phyloP scores from a whole-genome alignment of 2,113 vertebrate genomes.

The Gallinago paraguaiae region DNA sequence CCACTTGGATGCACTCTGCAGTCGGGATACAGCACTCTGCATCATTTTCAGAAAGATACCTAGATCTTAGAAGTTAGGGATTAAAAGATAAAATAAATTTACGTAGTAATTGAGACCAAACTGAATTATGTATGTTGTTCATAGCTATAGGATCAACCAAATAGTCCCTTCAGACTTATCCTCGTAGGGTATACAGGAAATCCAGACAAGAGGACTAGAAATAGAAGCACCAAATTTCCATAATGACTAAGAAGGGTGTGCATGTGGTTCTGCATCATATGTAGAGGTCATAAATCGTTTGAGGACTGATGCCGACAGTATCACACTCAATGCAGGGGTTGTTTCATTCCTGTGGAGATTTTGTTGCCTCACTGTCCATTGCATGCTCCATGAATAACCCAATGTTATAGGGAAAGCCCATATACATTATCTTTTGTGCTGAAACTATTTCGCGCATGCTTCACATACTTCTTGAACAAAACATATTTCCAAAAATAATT shows the following conservation, averaged over 20 bases:
- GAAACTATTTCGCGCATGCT: not conserved
- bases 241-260: not conserved
- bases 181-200: not conserved
- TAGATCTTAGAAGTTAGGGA: not conserved
- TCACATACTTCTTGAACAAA: not conserved
- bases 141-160: not conserved
- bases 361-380: not conserved
- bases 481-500: not conserved
- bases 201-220: not conserved
- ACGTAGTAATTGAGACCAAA: rapidly evolving
- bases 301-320: not conserved
- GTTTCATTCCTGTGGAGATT: not conserved
- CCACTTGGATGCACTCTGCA: rapidly evolving
- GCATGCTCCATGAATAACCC: not conserved
- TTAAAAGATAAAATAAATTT: not conserved
- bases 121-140: not conserved
- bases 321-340: not conserved
- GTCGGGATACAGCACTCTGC: rapidly evolving
- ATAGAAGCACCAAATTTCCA: not conserved
- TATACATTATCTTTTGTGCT: not conserved
- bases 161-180: not conserved
- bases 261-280: not conserved
- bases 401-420: not conserved
- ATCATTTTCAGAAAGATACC: not conserved
- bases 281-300: not conserved